A percentile compares a stretch with the other conserved stretches of the same genome.
These are phyloP conservation scores for Plestiodon gilberti DNA, from an alignment of 2,113 vertebrate species.

Conservation along the genomic window DNA sequence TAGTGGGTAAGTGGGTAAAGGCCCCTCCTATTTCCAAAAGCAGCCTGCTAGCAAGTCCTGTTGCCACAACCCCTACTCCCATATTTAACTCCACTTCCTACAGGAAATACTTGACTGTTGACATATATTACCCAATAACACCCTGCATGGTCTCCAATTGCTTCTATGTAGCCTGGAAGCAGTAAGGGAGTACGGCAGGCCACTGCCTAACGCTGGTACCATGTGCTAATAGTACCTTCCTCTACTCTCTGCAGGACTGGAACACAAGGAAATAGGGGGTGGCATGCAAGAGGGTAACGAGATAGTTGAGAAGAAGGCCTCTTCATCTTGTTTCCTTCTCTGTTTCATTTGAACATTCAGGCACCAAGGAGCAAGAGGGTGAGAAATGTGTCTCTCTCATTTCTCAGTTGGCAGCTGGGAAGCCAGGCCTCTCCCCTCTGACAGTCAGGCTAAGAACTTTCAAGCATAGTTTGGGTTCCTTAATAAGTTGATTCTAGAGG, in stretches of 20 bases:
- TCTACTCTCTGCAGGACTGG: not conserved
- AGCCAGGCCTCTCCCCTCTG: not conserved
- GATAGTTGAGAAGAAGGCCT: not conserved
- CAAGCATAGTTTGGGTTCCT: not conserved
- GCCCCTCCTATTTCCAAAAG: not conserved
- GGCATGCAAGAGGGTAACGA: not conserved
- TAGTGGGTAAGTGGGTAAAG: not conserved
- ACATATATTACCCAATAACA: not conserved
- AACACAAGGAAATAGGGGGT: not conserved
- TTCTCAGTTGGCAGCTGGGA: not conserved
- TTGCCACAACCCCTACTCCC: not conserved
- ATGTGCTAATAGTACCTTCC: not conserved
- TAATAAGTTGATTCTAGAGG: constrained; percentile 24
- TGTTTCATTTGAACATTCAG: not conserved
- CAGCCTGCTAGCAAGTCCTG: not conserved
- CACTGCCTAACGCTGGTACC: not conserved
- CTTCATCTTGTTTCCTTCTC: not conserved
- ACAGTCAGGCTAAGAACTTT: not conserved
- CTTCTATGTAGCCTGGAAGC: not conserved
- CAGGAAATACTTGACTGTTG: too few species aligned
- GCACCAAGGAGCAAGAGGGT: not conserved
- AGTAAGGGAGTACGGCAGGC: not conserved
- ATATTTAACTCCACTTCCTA: not conserved
- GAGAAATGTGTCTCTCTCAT: not conserved
- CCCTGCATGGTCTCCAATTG: not conserved